Conservation (phyloP, 1,140 invertebrate genomes). For the Saccostrea cuccullata region DNA sequence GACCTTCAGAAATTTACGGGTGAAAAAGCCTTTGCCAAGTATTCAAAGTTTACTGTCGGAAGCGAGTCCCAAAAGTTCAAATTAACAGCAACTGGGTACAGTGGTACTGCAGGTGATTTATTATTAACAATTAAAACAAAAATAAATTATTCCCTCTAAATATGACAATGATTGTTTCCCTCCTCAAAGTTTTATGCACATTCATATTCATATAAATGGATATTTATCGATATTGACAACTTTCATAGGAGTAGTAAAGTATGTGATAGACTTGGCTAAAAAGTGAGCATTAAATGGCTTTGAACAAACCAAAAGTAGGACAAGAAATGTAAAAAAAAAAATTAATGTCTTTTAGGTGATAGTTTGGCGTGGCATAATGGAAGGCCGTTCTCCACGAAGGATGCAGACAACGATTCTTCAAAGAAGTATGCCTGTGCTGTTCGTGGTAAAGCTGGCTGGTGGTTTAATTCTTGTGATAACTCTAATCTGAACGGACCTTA, state of each 20-base stretch:
- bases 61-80: constrained; percentile 36
- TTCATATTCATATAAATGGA: too few relatives aligned
- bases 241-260: too few relatives aligned
- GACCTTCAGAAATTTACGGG: constrained; percentile 53
- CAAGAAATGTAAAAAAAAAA: neutral
- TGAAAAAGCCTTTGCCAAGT: constrained; percentile 46
- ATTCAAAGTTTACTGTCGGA: constrained; percentile 45
- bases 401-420: constrained; percentile 10
- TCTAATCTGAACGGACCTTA: constrained; percentile 17
- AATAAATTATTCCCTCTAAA: too few relatives aligned
- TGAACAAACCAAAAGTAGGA: too few relatives aligned
- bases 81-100: constrained; percentile 43
- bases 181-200: too few relatives aligned
- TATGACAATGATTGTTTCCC: too few relatives aligned
- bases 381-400: constrained; percentile 7
- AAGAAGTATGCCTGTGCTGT: constrained; percentile 11
- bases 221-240: too few relatives aligned
- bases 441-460: neutral
- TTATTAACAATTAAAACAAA: too few relatives aligned
- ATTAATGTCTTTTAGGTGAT: constrained; percentile 9
- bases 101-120: constrained; percentile 45
- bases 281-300: too few relatives aligned
- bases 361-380: constrained; percentile 39
- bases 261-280: too few relatives aligned
- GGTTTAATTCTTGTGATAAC: neutral